These are phyloP conservation scores for Drosophila paranaensis DNA, from an alignment of 2,888 invertebrate genomes.

Conservation along the genomic window DNA sequence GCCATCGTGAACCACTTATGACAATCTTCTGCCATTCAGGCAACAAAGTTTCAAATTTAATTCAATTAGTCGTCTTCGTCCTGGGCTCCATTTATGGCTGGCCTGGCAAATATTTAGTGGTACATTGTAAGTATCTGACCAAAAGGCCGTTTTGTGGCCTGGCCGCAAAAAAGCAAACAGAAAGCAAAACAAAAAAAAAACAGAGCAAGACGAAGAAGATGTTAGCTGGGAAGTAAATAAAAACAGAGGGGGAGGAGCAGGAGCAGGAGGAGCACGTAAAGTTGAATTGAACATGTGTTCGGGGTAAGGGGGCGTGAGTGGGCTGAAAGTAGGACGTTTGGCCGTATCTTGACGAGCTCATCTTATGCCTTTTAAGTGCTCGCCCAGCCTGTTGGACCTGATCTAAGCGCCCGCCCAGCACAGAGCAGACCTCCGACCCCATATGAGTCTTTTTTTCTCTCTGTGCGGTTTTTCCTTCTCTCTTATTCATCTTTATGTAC, in stretches of 20 bases:
- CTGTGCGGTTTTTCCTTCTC: constrained; percentile 18
- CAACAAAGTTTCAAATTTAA: constrained; percentile 63
- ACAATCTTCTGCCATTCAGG: constrained; percentile 13
- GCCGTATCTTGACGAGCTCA: constrained; percentile 71
- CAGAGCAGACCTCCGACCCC: neutral
- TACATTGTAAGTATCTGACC: constrained; percentile 43
- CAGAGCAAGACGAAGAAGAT: neutral
- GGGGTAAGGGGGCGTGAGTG: neutral
- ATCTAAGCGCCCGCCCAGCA: neutral
- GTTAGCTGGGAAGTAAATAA: neutral
- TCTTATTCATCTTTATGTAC: constrained; percentile 49
- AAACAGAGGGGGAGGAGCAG: neutral
- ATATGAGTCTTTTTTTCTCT: constrained; percentile 7
- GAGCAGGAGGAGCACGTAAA: constrained; percentile 22
- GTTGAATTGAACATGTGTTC: constrained; percentile 68
- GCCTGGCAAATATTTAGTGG: constrained; percentile 54
- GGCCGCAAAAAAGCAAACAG: neutral
- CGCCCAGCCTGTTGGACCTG: constrained; percentile 28
- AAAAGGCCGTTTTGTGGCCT: constrained; percentile 45
- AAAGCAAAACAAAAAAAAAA: neutral
- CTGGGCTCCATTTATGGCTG: constrained; percentile 25
- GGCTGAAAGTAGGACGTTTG: constrained; percentile 14
- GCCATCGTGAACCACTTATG: constrained; percentile 4
- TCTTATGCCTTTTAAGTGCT: constrained; percentile 72
- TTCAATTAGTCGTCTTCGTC: constrained; percentile 61